These are phyloP conservation scores for Promerops cafer DNA, from an alignment of 2,113 vertebrate genomes.

Conservation along the genomic window DNA sequence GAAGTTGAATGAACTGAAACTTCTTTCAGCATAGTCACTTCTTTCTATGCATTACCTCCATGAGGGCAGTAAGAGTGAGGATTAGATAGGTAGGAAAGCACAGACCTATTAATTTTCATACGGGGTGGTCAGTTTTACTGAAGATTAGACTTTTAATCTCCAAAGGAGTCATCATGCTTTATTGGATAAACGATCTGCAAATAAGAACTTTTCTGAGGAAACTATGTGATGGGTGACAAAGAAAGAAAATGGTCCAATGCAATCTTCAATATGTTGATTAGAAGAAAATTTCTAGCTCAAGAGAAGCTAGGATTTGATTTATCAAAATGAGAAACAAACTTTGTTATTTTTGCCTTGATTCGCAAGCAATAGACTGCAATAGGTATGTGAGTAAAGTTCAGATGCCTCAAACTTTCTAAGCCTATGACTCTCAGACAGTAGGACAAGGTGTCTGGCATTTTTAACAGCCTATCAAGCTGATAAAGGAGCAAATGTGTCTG, in stretches of 20 bases:
- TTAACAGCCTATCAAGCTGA: background rate
- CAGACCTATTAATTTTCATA: background rate
- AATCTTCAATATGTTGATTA: background rate
- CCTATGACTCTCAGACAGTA: background rate
- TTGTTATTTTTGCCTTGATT: background rate
- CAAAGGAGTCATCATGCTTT: background rate
- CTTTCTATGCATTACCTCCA: background rate
- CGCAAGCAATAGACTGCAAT: background rate
- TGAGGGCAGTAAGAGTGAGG: background rate
- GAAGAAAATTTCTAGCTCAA: background rate
- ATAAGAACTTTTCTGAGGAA: background rate
- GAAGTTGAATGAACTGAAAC: background rate
- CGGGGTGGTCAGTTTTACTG: background rate
- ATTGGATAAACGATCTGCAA: background rate
- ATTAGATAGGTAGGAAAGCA: background rate
- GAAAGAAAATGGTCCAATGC: background rate
- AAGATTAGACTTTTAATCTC: background rate
- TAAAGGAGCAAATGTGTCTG: background rate
- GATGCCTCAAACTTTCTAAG: background rate
- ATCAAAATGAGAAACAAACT: background rate
- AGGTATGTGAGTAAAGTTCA: background rate
- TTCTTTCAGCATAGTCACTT: background rate
- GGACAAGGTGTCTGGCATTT: background rate
- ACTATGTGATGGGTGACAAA: background rate
- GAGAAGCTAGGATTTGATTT: background rate